phyloP scores from a whole-genome alignment of 2,113 vertebrate genomes.

The Corydoras sp. region DNA sequence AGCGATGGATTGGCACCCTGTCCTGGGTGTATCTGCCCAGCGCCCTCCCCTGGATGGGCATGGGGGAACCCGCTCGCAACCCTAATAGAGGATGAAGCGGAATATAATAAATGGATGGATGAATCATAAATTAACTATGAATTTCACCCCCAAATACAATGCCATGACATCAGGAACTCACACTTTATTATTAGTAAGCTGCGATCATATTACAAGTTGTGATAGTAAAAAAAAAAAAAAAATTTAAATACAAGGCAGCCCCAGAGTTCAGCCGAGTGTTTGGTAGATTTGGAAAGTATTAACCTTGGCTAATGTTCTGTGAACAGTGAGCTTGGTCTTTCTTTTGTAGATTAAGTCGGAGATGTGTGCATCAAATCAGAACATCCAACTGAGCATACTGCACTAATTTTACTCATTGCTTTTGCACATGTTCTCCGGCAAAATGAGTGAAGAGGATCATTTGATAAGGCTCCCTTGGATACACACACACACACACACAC shows the following conservation, averaged over 20 bases:
- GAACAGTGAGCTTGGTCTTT: slow-evolving; percentile 3
- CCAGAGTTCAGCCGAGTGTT: not conserved
- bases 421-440: slow-evolving; percentile 1
- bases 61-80: too few species aligned
- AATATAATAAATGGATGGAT: too few species aligned
- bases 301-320: slow-evolving; percentile 18
- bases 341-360: slow-evolving; percentile 3
- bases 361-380: slow-evolving; percentile 1
- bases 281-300: slow-evolving; percentile 8
- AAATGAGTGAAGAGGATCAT: slow-evolving; percentile 5
- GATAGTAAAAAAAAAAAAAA: slow-evolving; percentile 1
- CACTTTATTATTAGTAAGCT: not conserved
- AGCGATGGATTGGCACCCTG: too few species aligned
- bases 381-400: slow-evolving; percentile 4
- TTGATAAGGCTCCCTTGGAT: not conserved
- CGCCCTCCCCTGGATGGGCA: too few species aligned
- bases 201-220: slow-evolving; percentile 1
- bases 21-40: too few species aligned
- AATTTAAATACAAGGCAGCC: not conserved
- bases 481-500: not conserved
- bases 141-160: too few species aligned
- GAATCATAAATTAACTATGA: too few species aligned
- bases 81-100: too few species aligned
- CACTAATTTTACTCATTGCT: slow-evolving; percentile 12
- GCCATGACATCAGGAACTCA: too few species aligned